Conservation (phyloP, 2,888 invertebrate species). For the Patella caerulea region DNA sequence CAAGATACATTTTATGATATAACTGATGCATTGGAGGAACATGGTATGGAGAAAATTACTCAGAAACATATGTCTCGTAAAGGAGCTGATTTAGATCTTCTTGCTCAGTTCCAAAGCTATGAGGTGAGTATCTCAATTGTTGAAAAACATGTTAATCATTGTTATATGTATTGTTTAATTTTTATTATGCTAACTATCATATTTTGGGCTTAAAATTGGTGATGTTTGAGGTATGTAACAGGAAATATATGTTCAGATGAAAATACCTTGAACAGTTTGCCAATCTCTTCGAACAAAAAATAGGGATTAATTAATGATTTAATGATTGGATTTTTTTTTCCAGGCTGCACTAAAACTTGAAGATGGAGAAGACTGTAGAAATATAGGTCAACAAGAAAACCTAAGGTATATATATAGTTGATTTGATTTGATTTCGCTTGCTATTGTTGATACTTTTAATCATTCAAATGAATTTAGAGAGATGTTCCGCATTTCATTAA, state of each 20-base stretch:
- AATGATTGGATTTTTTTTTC: conserved; percentile 16
- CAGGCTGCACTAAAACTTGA: conserved; percentile 88
- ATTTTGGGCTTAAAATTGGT: not conserved
- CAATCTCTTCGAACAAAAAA: too few relatives aligned
- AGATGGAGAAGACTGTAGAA: conserved; percentile 77
- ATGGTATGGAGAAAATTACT: conserved; percentile 73
- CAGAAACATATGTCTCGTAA: conserved; percentile 76
- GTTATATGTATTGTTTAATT: too few relatives aligned
- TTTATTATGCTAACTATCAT: not conserved
- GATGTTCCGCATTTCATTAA: too few relatives aligned
- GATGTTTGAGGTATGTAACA: too few relatives aligned
- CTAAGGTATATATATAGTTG: conserved; percentile 55
- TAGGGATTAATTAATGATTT: too few relatives aligned
- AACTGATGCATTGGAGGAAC: conserved; percentile 94
- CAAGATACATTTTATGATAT: conserved; percentile 98
- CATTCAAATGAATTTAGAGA: too few relatives aligned
- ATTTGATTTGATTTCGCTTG: not conserved
- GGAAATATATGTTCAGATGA: too few relatives aligned
- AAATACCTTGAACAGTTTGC: too few relatives aligned
- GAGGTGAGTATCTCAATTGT: conserved; percentile 74
- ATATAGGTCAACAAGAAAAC: conserved; percentile 57
- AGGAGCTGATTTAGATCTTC: conserved; percentile 91
- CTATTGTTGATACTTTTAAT: too few relatives aligned
- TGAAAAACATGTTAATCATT: too few relatives aligned
- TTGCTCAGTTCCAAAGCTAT: conserved; percentile 94